These are phyloP conservation scores for Planiliza haematocheilus DNA, from an alignment of 2,113 vertebrate genomes.

Conservation along the genomic window DNA sequence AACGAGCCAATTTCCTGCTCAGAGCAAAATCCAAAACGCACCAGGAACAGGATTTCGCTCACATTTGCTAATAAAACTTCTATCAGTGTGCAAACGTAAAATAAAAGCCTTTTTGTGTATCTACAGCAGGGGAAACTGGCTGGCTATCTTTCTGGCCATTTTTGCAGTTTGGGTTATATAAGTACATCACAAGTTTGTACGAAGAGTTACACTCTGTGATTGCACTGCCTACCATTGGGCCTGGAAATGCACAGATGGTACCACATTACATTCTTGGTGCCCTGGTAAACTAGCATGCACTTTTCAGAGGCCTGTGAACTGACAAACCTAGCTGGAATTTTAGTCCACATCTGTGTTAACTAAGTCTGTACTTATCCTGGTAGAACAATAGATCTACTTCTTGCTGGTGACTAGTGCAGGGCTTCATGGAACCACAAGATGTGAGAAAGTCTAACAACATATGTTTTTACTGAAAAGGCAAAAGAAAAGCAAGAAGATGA, in stretches of 20 bases:
- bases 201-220: too few species aligned
- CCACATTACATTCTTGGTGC: not conserved
- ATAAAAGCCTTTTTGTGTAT: too few species aligned
- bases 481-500: constrained; percentile 1
- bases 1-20: constrained; percentile 4
- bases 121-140: too few species aligned
- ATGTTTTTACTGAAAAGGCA: too few species aligned
- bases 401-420: not conserved
- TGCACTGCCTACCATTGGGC: too few species aligned
- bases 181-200: too few species aligned
- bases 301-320: not conserved
- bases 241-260: not conserved
- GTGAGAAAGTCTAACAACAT: too few species aligned
- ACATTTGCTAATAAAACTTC: not conserved
- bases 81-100: not conserved
- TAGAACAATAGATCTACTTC: too few species aligned
- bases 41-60: not conserved
- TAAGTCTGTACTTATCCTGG: not conserved
- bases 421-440: not conserved
- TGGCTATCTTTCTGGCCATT: too few species aligned
- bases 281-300: not conserved
- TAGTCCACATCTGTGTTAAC: not conserved
- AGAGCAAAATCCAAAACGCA: not conserved
- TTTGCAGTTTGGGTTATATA: too few species aligned
- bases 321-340: not conserved